A percentile compares a stretch with the other conserved stretches of the same genome.
phyloP scores from a whole-genome alignment of 2,888 invertebrate genomes.

The Acleris cristana region DNA sequence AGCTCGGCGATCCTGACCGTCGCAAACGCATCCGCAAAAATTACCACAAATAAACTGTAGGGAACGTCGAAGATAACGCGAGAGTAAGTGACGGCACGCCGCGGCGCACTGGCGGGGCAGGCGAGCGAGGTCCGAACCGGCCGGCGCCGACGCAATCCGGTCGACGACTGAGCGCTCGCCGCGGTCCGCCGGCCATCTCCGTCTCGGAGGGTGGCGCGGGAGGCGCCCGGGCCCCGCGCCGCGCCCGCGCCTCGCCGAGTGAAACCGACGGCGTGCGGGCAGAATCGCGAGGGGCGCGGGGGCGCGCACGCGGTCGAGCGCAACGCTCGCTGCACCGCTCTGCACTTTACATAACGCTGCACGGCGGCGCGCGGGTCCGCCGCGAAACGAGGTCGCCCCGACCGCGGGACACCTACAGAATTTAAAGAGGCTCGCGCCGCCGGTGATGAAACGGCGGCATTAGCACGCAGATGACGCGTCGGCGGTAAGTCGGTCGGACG shows the following conservation, averaged over 20 bases:
- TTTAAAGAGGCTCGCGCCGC: constrained; percentile 67
- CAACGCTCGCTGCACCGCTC: constrained; percentile 76
- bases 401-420: constrained; percentile 71
- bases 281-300: constrained; percentile 64
- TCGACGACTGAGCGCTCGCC: constrained; percentile 70
- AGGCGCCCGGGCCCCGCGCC: constrained; percentile 62
- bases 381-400: constrained; percentile 74
- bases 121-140: constrained; percentile 50
- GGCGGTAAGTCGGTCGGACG: constrained; percentile 71
- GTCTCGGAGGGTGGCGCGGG: constrained; percentile 39
- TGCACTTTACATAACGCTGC: constrained; percentile 79
- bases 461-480: constrained; percentile 77
- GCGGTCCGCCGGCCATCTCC: constrained; percentile 38
- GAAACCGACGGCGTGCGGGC: constrained; percentile 58
- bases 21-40: constrained; percentile 70
- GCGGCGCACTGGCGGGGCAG: constrained; percentile 47
- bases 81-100: constrained; percentile 49
- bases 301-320: constrained; percentile 78
- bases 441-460: constrained; percentile 74
- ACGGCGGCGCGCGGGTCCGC: constrained; percentile 53
- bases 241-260: constrained; percentile 61
- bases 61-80: constrained; percentile 56
- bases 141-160: constrained; percentile 76
- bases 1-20: constrained; percentile 69
- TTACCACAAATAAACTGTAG: constrained; percentile 66